These are phyloP conservation scores for Otus sunia DNA, from an alignment of 2,113 vertebrate genomes.

Conservation along the genomic window DNA sequence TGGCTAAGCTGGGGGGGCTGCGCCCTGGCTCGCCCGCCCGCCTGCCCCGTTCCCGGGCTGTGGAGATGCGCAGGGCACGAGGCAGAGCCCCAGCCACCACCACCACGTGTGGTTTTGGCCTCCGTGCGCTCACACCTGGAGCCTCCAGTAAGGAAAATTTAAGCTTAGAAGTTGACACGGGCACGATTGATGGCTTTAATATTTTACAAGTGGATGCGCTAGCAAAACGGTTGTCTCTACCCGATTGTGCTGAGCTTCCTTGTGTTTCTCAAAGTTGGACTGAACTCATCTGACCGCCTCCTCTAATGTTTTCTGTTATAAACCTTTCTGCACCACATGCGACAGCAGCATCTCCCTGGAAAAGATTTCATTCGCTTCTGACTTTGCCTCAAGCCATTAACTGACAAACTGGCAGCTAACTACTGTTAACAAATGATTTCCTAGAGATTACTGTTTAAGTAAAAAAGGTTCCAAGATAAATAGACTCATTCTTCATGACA, in stretches of 20 bases:
- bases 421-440: conserved; percentile 68
- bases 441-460: conserved; percentile 66
- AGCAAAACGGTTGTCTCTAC: background rate
- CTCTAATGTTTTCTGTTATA: background rate
- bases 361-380: conserved; percentile 39
- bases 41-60: rapidly evolving
- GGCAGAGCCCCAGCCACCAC: background rate
- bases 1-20: background rate
- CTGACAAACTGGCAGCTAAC: conserved; percentile 61
- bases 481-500: conserved; percentile 34
- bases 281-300: background rate
- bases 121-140: background rate
- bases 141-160: background rate
- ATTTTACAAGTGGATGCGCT: background rate
- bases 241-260: background rate
- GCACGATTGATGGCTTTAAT: background rate
- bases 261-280: background rate
- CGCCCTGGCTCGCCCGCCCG: rapidly evolving
- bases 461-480: conserved; percentile 70
- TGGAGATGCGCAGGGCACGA: background rate
- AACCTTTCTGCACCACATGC: conserved; percentile 25
- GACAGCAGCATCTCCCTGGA: conserved; percentile 22
- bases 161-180: background rate
- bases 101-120: background rate
- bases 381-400: conserved; percentile 64